Evolutionary conservation across 2,888 invertebrate species (phyloP), one percentile per base, ranked within the genome.

Genomic region (Ptycholaimellus sp.): DNA sequence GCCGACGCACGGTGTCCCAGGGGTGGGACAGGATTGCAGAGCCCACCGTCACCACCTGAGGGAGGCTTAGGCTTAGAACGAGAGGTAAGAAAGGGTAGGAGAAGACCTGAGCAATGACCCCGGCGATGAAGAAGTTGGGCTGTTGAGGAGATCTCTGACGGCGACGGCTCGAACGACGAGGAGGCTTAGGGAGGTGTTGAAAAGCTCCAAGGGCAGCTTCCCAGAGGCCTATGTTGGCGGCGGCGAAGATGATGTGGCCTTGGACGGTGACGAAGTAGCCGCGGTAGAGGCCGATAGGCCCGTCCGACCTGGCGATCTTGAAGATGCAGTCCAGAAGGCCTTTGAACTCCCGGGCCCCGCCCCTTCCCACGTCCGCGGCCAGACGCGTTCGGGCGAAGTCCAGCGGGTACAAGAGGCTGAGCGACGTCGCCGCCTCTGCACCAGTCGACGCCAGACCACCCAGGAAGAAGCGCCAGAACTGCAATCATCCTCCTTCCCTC

Each of bases 21-120:
- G 87, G 87, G 70, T 90, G 90, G 30, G 87, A 85, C 43, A 82
- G 72, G 60, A 90, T 76, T 60, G 87, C 87, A 46, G 85, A 76
- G 45, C 76, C 70, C 42, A 83, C 74, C 44, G 79, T 81, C 43
- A 78, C 78, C 59, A 70, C 64, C 72, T 81, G 58, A 30, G n/a
- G n/a, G n/a, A n/a, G n/a, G n/a, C n/a, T n/a, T n/a, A n/a, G n/a
- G n/a, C n/a, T n/a, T n/a, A n/a, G n/a, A n/a, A n/a, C n/a, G n/a
- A n/a, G n/a, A n/a, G n/a, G n/a, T n/a, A n/a, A n/a, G n/a, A n/a
- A n/a, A n/a, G n/a, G n/a, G n/a, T n/a, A n/a, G n/a, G n/a, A n/a
- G n/a, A n/a, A n/a, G n/a, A 52, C 50, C 44, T 53, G 53, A 30
- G 52, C 53, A 31, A 53, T 83, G 60, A 76, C 77, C 81, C 83